Evolutionary conservation across 1,140 invertebrate genomes (phyloP), one percentile per base, ranked within the genome.

Genomic region (Euschistus heros): DNA sequence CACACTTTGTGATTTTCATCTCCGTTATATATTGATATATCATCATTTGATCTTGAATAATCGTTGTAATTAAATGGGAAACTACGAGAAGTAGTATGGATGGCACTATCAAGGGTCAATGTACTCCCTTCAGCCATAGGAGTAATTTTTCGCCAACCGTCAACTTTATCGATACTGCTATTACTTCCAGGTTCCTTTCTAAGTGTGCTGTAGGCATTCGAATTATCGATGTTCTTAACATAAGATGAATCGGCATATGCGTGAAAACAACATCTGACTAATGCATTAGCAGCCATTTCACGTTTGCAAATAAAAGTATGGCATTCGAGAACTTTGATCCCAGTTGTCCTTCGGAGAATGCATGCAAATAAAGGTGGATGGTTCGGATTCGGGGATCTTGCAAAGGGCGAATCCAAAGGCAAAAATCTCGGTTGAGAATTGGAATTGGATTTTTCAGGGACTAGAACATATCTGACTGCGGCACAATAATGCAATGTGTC

Each of bases 251-350:
- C 92, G 0, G 92, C 92, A 75, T 95, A 95, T 22, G 93, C 91
- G 76, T 95, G 92, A 75, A 96, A 96, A 77, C 92, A 95, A 76
- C 92, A 95, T 68, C 91, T 79, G 44, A 96, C 92, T 71, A 95
- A 80, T 65, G 93, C 93, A 74, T 96, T 96, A 42, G 92, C 92
- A 7, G 93, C 92, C 75, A 92, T 91, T 76, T 95, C 93, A 54
- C 92, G 83, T 72, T 94, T 95, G 77, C 95, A 98, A 71, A 99
- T 94, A 76, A 99, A 99, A 27, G 94, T 94, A 78, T 99, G 96
- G 80, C 97, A 99, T 79, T 99, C 97, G 14, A 99, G 81, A 17
- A 99, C 94, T 79, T 98, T 98, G 69, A 98, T 96, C n/a, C 97
- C 96, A 10, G 91, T 91, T 3, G 94, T 97, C 47, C 96, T 82